phyloP scores from a whole-genome alignment of 2,113 vertebrate species.

The Mormyrus lacerda region DNA sequence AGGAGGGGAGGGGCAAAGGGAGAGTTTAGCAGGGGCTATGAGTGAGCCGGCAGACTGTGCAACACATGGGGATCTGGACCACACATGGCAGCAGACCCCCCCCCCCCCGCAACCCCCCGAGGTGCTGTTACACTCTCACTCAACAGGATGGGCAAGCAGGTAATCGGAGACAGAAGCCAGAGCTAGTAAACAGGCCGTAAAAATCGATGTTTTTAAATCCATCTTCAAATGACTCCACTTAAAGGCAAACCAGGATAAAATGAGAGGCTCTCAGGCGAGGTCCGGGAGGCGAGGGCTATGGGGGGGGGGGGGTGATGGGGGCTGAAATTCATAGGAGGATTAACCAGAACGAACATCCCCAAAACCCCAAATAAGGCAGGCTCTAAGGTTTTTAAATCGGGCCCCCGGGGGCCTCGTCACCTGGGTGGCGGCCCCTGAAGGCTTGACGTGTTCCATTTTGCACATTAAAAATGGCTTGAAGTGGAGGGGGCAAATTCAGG shows the following conservation, averaged over 20 bases:
- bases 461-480: background rate
- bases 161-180: background rate
- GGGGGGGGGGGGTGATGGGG: background rate
- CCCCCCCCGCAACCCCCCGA: background rate
- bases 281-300: background rate
- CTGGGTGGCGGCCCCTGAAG: background rate
- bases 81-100: background rate
- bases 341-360: background rate
- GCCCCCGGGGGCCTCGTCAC: background rate
- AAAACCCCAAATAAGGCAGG: background rate
- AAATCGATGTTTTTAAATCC: background rate
- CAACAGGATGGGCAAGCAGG: background rate
- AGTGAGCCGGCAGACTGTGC: background rate
- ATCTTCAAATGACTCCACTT: background rate
- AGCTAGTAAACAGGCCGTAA: background rate
- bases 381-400: background rate
- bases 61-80: background rate
- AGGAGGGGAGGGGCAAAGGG: background rate
- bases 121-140: background rate
- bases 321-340: background rate
- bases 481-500: background rate
- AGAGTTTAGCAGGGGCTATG: background rate
- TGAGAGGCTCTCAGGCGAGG: background rate
- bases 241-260: background rate
- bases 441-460: background rate